Conservation (phyloP, 1,140 invertebrate species). For the Dufourea novaeangliae region DNA sequence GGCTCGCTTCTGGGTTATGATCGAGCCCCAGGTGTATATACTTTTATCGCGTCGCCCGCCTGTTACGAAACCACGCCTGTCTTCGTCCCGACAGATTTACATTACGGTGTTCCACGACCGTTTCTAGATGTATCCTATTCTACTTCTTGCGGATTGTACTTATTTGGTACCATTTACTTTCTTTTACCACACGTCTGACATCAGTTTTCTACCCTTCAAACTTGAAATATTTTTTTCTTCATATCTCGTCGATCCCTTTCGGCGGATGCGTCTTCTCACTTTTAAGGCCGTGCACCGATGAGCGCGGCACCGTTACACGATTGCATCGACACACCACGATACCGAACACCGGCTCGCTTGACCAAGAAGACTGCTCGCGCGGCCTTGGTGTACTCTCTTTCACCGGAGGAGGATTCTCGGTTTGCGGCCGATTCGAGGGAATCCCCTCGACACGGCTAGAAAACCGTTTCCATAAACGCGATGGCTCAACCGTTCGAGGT, state of each 20-base stretch:
- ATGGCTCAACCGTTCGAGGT: constrained; percentile 39
- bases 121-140: too few relatives aligned
- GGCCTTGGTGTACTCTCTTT: constrained; percentile 45
- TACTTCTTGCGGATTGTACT: too few relatives aligned
- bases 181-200: too few relatives aligned
- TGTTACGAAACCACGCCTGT: constrained; percentile 14
- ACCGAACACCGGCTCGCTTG: constrained; percentile 38
- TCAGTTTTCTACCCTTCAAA: too few relatives aligned
- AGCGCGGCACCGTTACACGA: constrained; percentile 46
- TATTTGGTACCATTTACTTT: too few relatives aligned
- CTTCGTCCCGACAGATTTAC: neutral
- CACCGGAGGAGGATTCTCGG: constrained; percentile 32
- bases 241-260: too few relatives aligned
- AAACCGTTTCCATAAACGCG: constrained; percentile 54
- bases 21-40: neutral
- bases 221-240: too few relatives aligned
- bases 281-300: constrained; percentile 40
- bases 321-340: constrained; percentile 15
- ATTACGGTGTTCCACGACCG: neutral
- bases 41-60: neutral
- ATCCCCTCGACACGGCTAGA: constrained; percentile 38
- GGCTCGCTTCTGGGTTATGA: neutral
- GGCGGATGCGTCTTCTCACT: constrained; percentile 37
- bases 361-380: constrained; percentile 39
- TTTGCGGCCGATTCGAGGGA: constrained; percentile 4